Percentiles rank a stretch among this genome's conserved stretches.
Evolutionary conservation across 2,113 vertebrate species (phyloP).

Genomic region (Pseudorasbora parva): DNA sequence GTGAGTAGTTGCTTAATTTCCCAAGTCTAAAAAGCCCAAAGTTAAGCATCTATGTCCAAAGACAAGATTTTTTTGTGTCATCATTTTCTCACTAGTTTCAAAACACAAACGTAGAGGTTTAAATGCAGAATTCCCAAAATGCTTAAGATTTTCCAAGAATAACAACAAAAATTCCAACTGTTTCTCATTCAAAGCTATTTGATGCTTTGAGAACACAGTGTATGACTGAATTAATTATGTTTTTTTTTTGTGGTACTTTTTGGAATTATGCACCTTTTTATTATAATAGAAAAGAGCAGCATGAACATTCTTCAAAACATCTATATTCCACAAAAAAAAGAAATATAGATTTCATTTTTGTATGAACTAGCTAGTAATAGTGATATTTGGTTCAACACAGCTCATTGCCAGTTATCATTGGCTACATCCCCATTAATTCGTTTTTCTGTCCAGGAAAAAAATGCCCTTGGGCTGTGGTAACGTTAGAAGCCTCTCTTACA

Average conservation of each 20-base stretch:
- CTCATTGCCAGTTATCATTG: neutral
- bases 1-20: neutral
- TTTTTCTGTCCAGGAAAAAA: slow-evolving; percentile 7
- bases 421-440: neutral
- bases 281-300: neutral
- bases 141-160: neutral
- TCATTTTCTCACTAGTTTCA: no score
- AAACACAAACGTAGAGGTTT: neutral
- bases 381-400: neutral
- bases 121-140: neutral
- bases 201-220: neutral
- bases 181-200: neutral
- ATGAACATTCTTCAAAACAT: neutral
- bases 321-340: neutral
- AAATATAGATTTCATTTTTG: neutral
- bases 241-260: neutral
- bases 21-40: neutral
- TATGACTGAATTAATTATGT: no score
- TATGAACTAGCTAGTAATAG: neutral
- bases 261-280: neutral
- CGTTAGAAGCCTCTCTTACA: slow-evolving; percentile 36
- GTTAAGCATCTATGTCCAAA: neutral
- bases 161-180: no score
- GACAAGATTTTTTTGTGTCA: no score
- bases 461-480: neutral